Evolutionary conservation across 2,888 invertebrate species (phyloP), one percentile per base, ranked within the genome.

Genomic region (Amiota mariae): DNA sequence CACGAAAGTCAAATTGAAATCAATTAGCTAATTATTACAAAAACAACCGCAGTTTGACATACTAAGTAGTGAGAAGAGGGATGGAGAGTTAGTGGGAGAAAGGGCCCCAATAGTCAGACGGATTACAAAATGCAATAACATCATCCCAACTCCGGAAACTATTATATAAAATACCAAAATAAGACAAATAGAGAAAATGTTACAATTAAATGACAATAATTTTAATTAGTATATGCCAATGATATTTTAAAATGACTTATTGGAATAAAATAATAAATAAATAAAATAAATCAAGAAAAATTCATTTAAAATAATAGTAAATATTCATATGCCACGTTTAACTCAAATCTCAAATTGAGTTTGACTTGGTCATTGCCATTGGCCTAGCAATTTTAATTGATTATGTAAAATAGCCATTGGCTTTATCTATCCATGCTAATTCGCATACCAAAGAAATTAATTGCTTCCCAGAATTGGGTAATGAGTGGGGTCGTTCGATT

Each of bases 21-120:
- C 85, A 83, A 83, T 83, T 83, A 84, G 81, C 85, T 85, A 84
- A 83, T 85, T 85, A 85, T 81, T 77, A 70, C 67, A 72, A 74
- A 67, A 77, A 64, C 59, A 70, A 72, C 81, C 82, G 68, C 85
- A 78, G 73, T 73, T 20, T 68, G 72, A 74, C 46, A 73, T n/a
- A 15, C 20, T 36, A 63, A 18, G 20, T 18, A 71, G 36, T 36
- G 36, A 36, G 36, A 36, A 24, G 24, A 24, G 24, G 2, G 36
- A 36, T 2, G 6, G 36, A 6, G 36, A 36, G 36, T 36, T 2
- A 36, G 36, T 36, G 2, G 36, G 36, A 36, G 6, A 36, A 36
- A 36, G 36, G 36, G 36, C 36, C 6, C 36, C 36, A 36, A 36
- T 36, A 36, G 36, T 36, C 6, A 36, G 36, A 36, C 36, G 36